phyloP scores from a whole-genome alignment of 2,113 vertebrate genomes.

The Lanius ludovicianus region DNA sequence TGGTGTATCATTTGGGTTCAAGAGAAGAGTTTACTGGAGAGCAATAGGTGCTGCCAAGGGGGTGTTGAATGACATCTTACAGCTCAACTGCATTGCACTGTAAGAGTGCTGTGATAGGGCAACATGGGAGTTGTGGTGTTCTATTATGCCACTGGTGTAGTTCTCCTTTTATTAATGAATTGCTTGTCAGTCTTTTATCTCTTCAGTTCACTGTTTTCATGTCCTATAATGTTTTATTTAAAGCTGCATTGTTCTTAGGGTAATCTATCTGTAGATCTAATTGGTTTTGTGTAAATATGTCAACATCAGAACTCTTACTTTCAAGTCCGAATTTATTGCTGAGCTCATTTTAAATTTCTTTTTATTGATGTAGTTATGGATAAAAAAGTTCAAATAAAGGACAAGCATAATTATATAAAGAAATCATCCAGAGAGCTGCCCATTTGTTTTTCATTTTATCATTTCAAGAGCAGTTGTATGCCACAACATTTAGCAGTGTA shows the following conservation, averaged over 20 bases:
- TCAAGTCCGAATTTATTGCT: conserved; percentile 14
- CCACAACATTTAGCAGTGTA: not conserved
- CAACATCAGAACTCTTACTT: not conserved
- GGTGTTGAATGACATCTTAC: not conserved
- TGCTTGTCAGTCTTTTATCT: not conserved
- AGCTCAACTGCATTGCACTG: not conserved
- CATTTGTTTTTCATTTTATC: not conserved
- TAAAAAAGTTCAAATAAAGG: conserved; percentile 44
- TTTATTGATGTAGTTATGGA: conserved; percentile 22
- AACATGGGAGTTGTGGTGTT: not conserved
- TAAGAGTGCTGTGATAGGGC: not conserved
- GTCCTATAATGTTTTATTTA: conserved; percentile 6
- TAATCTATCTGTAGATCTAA: not conserved
- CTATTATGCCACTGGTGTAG: not conserved
- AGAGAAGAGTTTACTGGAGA: not conserved
- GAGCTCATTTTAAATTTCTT: not conserved
- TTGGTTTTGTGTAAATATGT: not conserved
- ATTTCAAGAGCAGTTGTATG: not conserved
- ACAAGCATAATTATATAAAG: conserved; percentile 26
- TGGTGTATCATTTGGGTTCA: not conserved
- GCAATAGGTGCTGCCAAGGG: not conserved
- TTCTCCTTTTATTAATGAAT: conserved; percentile 5
- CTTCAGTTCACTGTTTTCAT: not conserved
- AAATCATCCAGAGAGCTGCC: not conserved
- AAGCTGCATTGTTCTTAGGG: not conserved